Percentiles rank a stretch among this genome's conserved stretches.
These are phyloP conservation scores for Spisula solida DNA, from an alignment of 2,888 invertebrate species.

Conservation along the genomic window DNA sequence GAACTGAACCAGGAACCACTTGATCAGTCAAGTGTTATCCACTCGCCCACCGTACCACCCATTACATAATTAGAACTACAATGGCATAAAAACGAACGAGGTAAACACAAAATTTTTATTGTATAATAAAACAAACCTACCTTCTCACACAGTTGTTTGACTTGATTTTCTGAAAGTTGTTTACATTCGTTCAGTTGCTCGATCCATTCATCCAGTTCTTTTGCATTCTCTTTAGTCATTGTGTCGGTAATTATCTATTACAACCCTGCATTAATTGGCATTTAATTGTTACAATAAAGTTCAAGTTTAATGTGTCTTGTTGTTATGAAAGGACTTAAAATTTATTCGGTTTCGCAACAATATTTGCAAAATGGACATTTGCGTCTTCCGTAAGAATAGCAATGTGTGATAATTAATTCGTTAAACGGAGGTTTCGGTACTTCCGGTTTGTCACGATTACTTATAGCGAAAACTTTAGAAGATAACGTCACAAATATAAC, in stretches of 20 bases:
- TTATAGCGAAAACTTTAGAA: no score
- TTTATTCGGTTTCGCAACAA: slow-evolving; percentile 65
- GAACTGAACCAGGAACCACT: no score
- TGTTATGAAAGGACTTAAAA: slow-evolving; percentile 56
- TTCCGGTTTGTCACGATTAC: no score
- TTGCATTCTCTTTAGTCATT: slow-evolving; percentile 88
- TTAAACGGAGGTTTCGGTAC: no score
- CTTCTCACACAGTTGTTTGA: slow-evolving; percentile 99
- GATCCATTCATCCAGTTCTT: slow-evolving; percentile 99
- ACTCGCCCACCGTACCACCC: no score
- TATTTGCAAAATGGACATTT: slow-evolving; percentile 52
- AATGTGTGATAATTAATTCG: no score
- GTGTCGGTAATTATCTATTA: background rate
- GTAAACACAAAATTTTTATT: no score
- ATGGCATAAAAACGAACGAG: no score
- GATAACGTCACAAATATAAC: no score
- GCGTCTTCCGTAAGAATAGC: no score
- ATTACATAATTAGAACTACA: no score
- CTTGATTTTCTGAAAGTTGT: slow-evolving; percentile 99
- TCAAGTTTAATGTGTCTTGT: slow-evolving; percentile 3
- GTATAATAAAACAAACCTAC: slow-evolving; percentile 89
- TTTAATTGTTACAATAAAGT: background rate
- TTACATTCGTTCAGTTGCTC: slow-evolving; percentile 99
- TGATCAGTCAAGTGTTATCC: no score
- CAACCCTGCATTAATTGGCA: background rate